phyloP scores from a whole-genome alignment of 2,797 vertebrate genomes.

The Arrhamphus sclerolepis region DNA sequence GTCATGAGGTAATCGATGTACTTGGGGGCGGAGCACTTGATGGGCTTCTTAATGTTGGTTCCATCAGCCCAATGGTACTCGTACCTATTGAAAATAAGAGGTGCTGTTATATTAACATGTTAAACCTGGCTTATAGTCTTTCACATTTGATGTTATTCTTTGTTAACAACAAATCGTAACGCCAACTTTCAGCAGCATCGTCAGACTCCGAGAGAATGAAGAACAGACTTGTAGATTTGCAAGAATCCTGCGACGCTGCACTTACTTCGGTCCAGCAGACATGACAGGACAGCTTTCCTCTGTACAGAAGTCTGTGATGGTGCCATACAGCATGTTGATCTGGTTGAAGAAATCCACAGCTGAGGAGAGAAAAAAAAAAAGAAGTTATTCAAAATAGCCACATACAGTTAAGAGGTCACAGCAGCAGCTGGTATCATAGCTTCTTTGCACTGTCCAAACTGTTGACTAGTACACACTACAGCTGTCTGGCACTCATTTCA shows the following conservation, averaged over 20 bases:
- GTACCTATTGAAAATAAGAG: conserved; percentile 80
- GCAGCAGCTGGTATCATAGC: background rate
- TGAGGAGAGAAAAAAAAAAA: conserved; percentile 51
- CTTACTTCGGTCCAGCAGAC: conserved; percentile 98
- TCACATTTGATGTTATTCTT: no score
- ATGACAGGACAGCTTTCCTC: conserved; percentile 96
- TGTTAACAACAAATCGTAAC: no score
- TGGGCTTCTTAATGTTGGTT: conserved; percentile 98
- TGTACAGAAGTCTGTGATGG: conserved; percentile 96
- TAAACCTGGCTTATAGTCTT: no score
- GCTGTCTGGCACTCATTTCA: conserved; percentile 29
- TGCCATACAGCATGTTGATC: conserved; percentile 99
- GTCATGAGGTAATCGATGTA: conserved; percentile 99
- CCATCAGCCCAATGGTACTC: conserved; percentile 99
- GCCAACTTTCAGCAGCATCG: no score
- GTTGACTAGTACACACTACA: conserved; percentile 27
- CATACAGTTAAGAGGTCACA: conserved; percentile 12
- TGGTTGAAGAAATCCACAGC: conserved; percentile 99
- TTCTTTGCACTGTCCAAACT: conserved; percentile 15
- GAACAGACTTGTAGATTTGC: background rate
- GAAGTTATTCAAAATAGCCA: background rate
- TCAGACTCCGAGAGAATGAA: background rate
- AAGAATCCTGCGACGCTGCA: background rate
- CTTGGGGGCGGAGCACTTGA: conserved; percentile 98
- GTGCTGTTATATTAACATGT: no score